These are phyloP conservation scores for Anolis apletophallus DNA, from an alignment of 2,797 vertebrate genomes.

Conservation along the genomic window DNA sequence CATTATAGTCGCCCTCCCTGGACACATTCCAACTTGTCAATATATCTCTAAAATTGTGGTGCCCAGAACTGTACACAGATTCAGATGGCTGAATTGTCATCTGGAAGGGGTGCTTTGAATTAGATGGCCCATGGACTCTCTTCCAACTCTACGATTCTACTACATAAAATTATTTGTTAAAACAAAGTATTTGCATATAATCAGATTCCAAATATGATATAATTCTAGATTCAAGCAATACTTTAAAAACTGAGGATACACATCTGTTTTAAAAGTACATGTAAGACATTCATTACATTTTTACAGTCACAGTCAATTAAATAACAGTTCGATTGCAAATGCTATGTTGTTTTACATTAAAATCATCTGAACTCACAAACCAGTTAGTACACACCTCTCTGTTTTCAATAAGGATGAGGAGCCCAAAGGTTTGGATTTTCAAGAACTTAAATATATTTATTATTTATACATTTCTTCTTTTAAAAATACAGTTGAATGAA, in stretches of 20 bases:
- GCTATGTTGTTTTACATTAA: conserved; percentile 76
- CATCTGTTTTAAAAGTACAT: conserved; percentile 81
- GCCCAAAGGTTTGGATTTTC: conserved; percentile 66
- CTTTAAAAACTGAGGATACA: conserved; percentile 82
- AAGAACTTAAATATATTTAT: conserved; percentile 64
- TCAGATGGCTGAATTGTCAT: no score
- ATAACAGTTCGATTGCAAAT: conserved; percentile 75
- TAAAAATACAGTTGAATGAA: conserved; percentile 58
- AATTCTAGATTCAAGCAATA: conserved; percentile 84
- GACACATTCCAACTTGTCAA: no score
- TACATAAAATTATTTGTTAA: conserved; percentile 86
- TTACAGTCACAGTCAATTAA: conserved; percentile 78
- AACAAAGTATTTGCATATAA: conserved; percentile 82
- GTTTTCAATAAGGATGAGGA: conserved; percentile 68
- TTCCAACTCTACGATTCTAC: no score
- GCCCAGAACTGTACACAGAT: no score
- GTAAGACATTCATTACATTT: conserved; percentile 83
- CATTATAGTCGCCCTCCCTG: no score
- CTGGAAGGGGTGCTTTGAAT: no score
- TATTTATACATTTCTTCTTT: conserved; percentile 56
- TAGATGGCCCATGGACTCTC: no score
- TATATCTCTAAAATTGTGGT: no score
- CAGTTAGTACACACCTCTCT: conserved; percentile 72
- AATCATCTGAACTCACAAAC: conserved; percentile 68
- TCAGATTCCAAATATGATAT: conserved; percentile 72